Evolutionary conservation across 2,797 vertebrate species (phyloP), one percentile per base, ranked within the genome.

Genomic region (Antennarius maculatus): DNA sequence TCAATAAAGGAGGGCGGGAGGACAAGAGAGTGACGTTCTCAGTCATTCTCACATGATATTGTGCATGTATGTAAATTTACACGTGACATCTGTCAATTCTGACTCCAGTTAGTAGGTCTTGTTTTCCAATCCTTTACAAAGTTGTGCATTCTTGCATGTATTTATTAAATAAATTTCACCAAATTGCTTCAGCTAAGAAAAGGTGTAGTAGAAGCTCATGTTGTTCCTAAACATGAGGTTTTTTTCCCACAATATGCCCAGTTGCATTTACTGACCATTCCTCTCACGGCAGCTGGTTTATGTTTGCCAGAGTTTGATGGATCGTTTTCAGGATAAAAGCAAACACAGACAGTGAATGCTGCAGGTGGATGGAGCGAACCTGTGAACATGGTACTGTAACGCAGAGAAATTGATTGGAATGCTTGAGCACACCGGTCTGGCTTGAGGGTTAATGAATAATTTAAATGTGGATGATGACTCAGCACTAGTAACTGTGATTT

Each of bases 401-500:
- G 56, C 54, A 18, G 56, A 77, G 61, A 53, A 84, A 93, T 92
- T 87, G 88, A 92, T 89, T 88, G 83, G 82, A 74, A 74, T 66
- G 58, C 61, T 43, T 8, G 50, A 74, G 72, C 56, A 18, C 76
- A 71, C 23, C 28, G 76, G 61, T 66, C 65, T 6, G 14, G 69
- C 74, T 72, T 13, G 6, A 51, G 68, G 69, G 85, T 87, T 84
- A 89, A 92, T 92, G 89, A 88, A 92, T 92, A 87, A 92, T 93
- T 92, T 90, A 92, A 89, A 89, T 82, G 54, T 61, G 48, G 76
- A 66, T 87, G 91, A 90, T 92, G 89, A 91, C 71, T 89, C 85
- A 71, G 88, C 87, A 51, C 37, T 57, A 29, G 18, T 31, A 43
- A 60, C 55, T 56, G 62, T 6, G 51, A 82, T 69, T 60, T 27